phyloP scores from a whole-genome alignment of 2,797 vertebrate species.

The Poecilia velifera region DNA sequence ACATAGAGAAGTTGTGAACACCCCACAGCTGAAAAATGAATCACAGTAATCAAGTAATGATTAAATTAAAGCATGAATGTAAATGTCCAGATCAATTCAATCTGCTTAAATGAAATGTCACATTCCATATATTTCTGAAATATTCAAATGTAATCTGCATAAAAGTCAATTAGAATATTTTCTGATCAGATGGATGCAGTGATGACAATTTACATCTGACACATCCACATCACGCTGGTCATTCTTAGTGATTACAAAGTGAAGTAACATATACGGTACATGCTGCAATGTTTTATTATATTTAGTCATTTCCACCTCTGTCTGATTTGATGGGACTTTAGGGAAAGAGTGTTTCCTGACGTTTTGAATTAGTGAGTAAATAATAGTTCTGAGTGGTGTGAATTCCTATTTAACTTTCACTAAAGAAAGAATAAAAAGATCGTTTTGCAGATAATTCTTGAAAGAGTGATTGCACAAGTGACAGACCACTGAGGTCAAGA shows the following conservation, averaged over 20 bases:
- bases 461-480: conserved; percentile 2
- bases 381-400: not conserved
- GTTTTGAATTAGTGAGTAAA: not conserved
- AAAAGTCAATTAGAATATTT: not conserved
- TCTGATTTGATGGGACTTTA: not conserved
- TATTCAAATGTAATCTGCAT: not conserved
- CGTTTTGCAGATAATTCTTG: not conserved
- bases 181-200: not conserved
- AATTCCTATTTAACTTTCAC: not conserved
- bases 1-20: too few relatives aligned
- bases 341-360: not conserved
- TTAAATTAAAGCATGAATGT: not conserved
- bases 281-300: not conserved
- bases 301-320: not conserved
- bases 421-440: not conserved
- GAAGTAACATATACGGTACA: not conserved
- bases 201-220: too few relatives aligned
- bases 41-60: too few relatives aligned
- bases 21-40: too few relatives aligned
- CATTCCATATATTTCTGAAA: too few relatives aligned
- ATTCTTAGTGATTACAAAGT: not conserved
- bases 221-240: too few relatives aligned
- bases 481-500: conserved; percentile 10
- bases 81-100: not conserved
- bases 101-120: too few relatives aligned